Percentiles rank a stretch among this genome's conserved stretches.
Conservation (phyloP, 1,140 invertebrate genomes). For the Calycopis cecrops region DNA sequence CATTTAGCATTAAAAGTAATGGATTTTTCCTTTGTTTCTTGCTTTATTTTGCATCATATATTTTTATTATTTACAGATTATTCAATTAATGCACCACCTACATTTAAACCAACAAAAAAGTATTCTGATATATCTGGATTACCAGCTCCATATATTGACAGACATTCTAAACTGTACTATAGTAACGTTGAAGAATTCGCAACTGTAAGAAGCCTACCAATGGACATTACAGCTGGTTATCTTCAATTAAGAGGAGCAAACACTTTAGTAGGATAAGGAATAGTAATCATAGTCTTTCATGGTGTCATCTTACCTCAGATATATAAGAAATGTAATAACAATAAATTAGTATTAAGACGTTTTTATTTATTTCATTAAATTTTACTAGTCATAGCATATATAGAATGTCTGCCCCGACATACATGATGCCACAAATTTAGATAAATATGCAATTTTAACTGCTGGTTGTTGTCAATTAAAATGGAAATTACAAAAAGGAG, state of each 20-base stretch:
- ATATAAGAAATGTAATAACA: no score
- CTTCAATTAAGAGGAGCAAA: slow-evolving; percentile 89
- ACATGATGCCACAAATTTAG: no score
- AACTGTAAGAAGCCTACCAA: slow-evolving; percentile 88
- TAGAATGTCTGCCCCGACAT: no score
- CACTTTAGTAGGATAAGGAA: slow-evolving; percentile 83
- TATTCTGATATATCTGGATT: slow-evolving; percentile 95
- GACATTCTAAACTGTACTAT: slow-evolving; percentile 91
- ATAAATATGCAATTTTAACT: no score
- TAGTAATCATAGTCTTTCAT: neutral
- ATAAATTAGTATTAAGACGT: no score
- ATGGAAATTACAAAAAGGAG: no score
- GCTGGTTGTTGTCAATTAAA: no score
- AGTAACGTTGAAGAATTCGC: slow-evolving; percentile 90
- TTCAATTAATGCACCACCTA: slow-evolving; percentile 92
- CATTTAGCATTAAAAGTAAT: no score
- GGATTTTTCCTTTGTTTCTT: neutral
- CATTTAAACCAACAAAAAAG: slow-evolving; percentile 92
- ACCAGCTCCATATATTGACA: slow-evolving; percentile 91
- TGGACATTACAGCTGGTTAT: slow-evolving; percentile 93
- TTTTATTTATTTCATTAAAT: no score
- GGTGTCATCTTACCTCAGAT: no score
- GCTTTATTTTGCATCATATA: slow-evolving; percentile 3
- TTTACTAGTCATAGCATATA: no score
- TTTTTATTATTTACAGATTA: slow-evolving; percentile 77